Percentiles rank a stretch among this genome's conserved stretches.
These are phyloP conservation scores for Sterna hirundo DNA, from an alignment of 2,113 vertebrate genomes.

Conservation along the genomic window DNA sequence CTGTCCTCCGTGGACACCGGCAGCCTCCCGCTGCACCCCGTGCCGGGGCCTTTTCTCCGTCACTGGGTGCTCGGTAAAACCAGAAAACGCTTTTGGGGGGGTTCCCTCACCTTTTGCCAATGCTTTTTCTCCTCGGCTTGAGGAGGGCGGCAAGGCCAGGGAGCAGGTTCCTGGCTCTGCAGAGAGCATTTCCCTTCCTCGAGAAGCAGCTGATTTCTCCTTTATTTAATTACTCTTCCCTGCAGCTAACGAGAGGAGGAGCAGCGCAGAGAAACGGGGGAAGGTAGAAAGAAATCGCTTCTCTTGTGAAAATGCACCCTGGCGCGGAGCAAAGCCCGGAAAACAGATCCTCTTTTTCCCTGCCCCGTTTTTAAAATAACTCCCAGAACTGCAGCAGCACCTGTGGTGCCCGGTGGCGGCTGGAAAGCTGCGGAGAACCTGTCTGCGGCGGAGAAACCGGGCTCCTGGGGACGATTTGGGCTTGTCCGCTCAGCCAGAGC, in stretches of 20 bases:
- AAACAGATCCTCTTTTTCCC: fast-evolving
- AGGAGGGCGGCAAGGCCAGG: background rate
- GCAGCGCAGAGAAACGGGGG: background rate
- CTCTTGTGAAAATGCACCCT: background rate
- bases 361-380: background rate
- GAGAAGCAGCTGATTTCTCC: background rate
- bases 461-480: fast-evolving
- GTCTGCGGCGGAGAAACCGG: background rate
- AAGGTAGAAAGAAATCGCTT: background rate
- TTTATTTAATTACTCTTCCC: background rate
- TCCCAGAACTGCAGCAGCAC: background rate
- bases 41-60: background rate
- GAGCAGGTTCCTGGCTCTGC: background rate
- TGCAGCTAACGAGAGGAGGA: background rate
- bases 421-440: fast-evolving
- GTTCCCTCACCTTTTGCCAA: background rate
- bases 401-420: fast-evolving
- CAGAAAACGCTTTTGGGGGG: background rate
- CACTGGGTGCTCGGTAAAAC: background rate
- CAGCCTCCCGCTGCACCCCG: background rate
- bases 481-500: fast-evolving
- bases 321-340: background rate
- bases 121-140: background rate
- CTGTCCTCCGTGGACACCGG: fast-evolving
- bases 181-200: background rate